Evolutionary conservation across 2,113 vertebrate species (phyloP).

Genomic region (Chionis minor): DNA sequence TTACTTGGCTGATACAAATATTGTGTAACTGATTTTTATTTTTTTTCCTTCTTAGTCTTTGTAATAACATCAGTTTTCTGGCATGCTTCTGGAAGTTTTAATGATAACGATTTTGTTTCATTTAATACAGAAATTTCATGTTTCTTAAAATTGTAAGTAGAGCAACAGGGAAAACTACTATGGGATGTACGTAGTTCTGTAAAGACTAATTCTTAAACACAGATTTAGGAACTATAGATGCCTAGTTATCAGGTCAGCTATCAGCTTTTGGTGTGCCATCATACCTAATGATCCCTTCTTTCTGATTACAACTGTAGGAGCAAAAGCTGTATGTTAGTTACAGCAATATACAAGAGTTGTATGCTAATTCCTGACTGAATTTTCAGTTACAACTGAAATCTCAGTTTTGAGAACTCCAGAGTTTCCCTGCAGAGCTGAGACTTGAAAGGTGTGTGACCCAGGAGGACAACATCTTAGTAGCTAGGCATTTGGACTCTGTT

Average conservation of each 20-base stretch:
- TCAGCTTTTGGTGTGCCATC: background rate
- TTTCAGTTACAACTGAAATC: background rate
- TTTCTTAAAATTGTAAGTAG: background rate
- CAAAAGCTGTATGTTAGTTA: background rate
- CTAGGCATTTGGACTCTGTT: background rate
- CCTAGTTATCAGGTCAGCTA: background rate
- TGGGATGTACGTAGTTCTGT: background rate
- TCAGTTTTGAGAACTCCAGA: background rate
- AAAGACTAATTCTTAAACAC: background rate
- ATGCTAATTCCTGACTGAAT: background rate
- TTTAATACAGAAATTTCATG: background rate
- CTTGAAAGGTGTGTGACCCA: background rate
- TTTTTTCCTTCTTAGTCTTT: background rate
- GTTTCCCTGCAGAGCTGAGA: background rate
- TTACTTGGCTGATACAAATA: background rate
- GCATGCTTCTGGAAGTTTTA: background rate
- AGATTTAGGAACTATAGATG: background rate
- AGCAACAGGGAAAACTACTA: background rate
- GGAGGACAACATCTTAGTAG: background rate
- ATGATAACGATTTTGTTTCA: background rate
- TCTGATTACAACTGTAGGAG: background rate
- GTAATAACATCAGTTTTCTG: background rate
- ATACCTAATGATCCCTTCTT: background rate
- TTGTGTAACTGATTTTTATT: background rate
- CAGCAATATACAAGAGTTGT: background rate